Conservation (phyloP, 2,113 vertebrate species). For the Centropus unirufus region DNA sequence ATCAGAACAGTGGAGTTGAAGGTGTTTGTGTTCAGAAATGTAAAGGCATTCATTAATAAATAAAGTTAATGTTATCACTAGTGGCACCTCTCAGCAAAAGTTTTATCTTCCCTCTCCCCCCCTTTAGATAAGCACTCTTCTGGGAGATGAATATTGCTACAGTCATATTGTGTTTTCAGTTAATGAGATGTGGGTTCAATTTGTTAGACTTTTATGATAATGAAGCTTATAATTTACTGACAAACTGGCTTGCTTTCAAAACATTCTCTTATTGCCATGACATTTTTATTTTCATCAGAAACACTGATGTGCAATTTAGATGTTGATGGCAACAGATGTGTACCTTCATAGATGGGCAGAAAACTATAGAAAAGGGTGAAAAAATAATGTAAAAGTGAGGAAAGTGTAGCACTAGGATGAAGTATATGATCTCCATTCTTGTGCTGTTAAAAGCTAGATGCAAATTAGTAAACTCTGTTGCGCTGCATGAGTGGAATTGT, state of each 20-base stretch:
- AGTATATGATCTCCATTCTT: not conserved
- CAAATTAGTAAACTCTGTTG: not conserved
- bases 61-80: conserved; percentile 73
- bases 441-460: not conserved
- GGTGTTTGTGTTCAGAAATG: conserved; percentile 54
- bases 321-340: conserved; percentile 73
- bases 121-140: conserved; percentile 66
- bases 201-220: conserved; percentile 78
- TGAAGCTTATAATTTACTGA: conserved; percentile 79
- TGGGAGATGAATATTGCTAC: conserved; percentile 74
- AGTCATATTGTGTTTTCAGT: conserved; percentile 75
- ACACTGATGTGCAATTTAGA: conserved; percentile 68
- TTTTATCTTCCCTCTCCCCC: conserved; percentile 54
- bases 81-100: conserved; percentile 71
- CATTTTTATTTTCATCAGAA: conserved; percentile 64
- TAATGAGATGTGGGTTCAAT: conserved; percentile 77
- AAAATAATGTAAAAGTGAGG: not conserved
- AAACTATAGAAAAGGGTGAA: not conserved
- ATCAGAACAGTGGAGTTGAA: not conserved
- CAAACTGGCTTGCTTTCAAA: conserved; percentile 77
- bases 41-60: conserved; percentile 69
- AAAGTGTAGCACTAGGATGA: not conserved
- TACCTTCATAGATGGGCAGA: conserved; percentile 33
- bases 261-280: conserved; percentile 65
- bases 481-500: not conserved